phyloP scores from a whole-genome alignment of 1,140 invertebrate genomes.

The Kradibia gibbosae region DNA sequence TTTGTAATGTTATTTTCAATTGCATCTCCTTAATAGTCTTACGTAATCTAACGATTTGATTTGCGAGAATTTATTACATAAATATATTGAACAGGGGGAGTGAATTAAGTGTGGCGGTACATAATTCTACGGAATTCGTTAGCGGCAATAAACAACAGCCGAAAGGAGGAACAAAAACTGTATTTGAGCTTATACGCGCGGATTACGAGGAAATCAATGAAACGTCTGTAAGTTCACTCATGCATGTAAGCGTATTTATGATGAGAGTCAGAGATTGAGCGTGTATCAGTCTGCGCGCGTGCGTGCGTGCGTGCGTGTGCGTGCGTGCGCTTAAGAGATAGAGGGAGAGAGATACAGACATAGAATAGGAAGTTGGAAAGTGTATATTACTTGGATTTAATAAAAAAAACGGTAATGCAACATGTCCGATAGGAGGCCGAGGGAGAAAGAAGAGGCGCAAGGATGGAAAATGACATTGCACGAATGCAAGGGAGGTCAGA shows the following conservation, averaged over 20 bases:
- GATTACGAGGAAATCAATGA: background rate
- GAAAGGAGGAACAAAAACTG: background rate
- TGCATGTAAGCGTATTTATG: background rate
- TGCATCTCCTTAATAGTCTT: background rate
- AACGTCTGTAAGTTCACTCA: no score
- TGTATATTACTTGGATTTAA: background rate
- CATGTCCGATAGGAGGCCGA: no score
- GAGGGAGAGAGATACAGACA: background rate
- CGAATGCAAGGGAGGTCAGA: background rate
- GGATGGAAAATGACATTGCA: background rate
- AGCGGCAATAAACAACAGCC: background rate
- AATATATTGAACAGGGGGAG: background rate
- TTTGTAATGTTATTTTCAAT: background rate
- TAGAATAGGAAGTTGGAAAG: background rate
- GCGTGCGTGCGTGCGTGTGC: no score
- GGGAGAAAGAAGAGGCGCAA: no score
- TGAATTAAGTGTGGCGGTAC: background rate
- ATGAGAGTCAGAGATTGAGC: background rate
- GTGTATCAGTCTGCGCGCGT: background rate
- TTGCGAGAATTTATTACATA: background rate
- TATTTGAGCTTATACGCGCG: background rate
- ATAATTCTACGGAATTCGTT: background rate
- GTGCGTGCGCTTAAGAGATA: background rate
- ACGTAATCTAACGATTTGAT: background rate
- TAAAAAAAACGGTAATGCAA: background rate